Evolutionary conservation across 2,888 invertebrate species (phyloP).

Genomic region (Heliconius cydno): DNA sequence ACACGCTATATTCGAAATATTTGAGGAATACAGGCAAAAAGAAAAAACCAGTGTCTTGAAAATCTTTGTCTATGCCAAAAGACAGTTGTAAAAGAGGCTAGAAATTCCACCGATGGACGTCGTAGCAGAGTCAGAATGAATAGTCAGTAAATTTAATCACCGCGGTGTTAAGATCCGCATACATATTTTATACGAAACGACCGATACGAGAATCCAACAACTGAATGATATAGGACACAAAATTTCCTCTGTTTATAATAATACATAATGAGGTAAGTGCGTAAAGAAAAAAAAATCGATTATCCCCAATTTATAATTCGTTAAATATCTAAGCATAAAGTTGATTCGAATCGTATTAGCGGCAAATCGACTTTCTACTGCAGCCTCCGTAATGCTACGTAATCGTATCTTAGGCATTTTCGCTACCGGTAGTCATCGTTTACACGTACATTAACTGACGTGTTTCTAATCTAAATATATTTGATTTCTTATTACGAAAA

Average conservation of each 20-base stretch:
- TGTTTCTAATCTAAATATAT: neutral
- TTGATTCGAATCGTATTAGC: slow-evolving; percentile 39
- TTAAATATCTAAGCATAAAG: slow-evolving; percentile 16
- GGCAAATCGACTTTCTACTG: slow-evolving; percentile 40
- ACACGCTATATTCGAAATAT: too few species aligned
- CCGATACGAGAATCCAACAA: too few species aligned
- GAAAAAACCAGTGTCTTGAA: too few species aligned
- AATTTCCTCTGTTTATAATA: neutral
- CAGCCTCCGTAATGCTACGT: slow-evolving; percentile 40
- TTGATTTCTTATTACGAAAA: neutral
- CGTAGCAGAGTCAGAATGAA: too few species aligned
- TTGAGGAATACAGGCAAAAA: too few species aligned
- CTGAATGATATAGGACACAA: too few species aligned
- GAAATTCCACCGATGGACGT: too few species aligned
- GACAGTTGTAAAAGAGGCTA: too few species aligned
- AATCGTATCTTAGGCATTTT: slow-evolving; percentile 33
- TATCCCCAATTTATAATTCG: neutral
- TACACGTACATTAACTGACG: slow-evolving; percentile 32
- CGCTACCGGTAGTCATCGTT: slow-evolving; percentile 32
- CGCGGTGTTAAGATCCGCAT: too few species aligned
- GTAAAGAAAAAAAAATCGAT: slow-evolving; percentile 2
- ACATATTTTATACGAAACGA: too few species aligned
- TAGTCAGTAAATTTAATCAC: too few species aligned
- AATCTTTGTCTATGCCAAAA: too few species aligned
- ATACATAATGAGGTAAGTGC: slow-evolving; percentile 5